phyloP scores from a whole-genome alignment of 2,113 vertebrate genomes.

The Pyrgilauda ruficollis region DNA sequence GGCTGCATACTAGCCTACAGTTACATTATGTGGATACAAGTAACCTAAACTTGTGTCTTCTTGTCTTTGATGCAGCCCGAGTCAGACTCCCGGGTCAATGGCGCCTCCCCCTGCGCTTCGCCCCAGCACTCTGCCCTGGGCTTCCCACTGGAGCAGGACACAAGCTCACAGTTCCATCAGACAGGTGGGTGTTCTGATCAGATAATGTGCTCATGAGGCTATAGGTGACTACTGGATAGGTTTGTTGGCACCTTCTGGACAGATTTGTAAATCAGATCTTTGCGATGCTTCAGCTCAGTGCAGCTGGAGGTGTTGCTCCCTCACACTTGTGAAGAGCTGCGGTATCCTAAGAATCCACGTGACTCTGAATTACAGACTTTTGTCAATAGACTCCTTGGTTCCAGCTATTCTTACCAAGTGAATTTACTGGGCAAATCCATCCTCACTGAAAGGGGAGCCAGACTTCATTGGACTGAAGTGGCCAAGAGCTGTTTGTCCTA shows the following conservation, averaged over 20 bases:
- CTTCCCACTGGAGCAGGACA: conserved; percentile 74
- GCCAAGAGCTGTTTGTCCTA: background rate
- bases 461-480: background rate
- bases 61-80: conserved; percentile 80
- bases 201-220: background rate
- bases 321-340: background rate
- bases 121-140: conserved; percentile 70
- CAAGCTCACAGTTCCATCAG: conserved; percentile 76
- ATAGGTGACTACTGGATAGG: background rate
- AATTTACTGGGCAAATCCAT: background rate
- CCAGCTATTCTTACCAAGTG: background rate
- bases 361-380: background rate
- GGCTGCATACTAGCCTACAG: background rate
- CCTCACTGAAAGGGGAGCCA: background rate
- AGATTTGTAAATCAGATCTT: background rate
- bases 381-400: background rate
- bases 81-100: conserved; percentile 84
- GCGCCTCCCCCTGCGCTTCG: conserved; percentile 78
- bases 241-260: background rate
- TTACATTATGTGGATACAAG: background rate
- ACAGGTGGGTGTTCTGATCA: conserved; percentile 76
- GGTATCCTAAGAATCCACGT: rapidly evolving
- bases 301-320: background rate
- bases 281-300: background rate
- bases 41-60: background rate